Conservation (phyloP, 1,140 invertebrate genomes). For the Elymnias hypermnestra region DNA sequence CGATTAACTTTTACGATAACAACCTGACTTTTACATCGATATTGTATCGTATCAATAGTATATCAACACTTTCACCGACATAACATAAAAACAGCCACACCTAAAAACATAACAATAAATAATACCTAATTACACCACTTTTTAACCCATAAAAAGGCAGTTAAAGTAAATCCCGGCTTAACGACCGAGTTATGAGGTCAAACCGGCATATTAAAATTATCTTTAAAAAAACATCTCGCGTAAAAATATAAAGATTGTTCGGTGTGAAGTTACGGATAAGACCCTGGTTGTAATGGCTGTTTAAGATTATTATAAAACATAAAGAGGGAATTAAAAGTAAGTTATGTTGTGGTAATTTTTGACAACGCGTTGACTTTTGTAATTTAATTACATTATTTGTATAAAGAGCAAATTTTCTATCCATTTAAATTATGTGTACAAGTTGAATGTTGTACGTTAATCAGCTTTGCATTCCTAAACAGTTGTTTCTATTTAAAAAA, state of each 20-base stretch:
- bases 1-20: too few species aligned
- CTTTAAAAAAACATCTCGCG: slow-evolving; percentile 4
- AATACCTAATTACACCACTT: slow-evolving; percentile 12
- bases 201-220: slow-evolving; percentile 14
- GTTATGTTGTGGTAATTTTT: too few species aligned
- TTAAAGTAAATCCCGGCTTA: slow-evolving; percentile 10
- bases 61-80: slow-evolving; percentile 5
- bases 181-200: slow-evolving; percentile 14
- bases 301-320: slow-evolving; percentile 1
- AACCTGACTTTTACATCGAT: too few species aligned
- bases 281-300: not conserved
- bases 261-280: not conserved
- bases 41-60: too few species aligned
- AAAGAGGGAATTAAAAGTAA: not conserved
- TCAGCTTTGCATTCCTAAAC: too few species aligned
- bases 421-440: too few species aligned
- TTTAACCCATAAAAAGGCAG: slow-evolving; percentile 4
- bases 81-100: not conserved
- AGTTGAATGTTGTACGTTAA: too few species aligned
- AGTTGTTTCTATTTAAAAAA: too few species aligned
- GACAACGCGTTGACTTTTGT: too few species aligned
- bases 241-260: not conserved
- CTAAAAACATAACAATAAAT: slow-evolving; percentile 18
- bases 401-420: too few species aligned
- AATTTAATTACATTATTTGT: too few species aligned